These are phyloP conservation scores for Heliothis peltigera DNA, from an alignment of 2,888 invertebrate species.

Conservation along the genomic window DNA sequence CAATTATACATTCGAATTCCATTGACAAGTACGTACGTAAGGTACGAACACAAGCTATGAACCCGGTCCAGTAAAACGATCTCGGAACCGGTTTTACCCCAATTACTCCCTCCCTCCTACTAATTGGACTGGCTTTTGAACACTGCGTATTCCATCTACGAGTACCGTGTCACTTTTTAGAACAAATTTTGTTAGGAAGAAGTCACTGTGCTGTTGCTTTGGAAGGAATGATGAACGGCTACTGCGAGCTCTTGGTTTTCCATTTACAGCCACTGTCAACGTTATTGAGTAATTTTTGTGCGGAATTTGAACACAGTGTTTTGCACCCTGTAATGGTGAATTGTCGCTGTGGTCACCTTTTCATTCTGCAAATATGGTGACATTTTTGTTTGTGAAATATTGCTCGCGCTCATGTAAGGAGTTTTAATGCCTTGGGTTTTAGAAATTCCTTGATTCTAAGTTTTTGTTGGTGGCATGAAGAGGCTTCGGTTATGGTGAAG, in stretches of 20 bases:
- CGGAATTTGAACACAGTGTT: constrained; percentile 46
- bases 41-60: constrained; percentile 36
- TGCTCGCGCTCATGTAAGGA: constrained; percentile 31
- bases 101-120: constrained; percentile 75
- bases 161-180: constrained; percentile 36
- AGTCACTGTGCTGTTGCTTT: constrained; percentile 37
- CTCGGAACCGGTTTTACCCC: constrained; percentile 76
- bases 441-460: constrained; percentile 40
- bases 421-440: constrained; percentile 24
- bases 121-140: constrained; percentile 72
- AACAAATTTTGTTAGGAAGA: constrained; percentile 24
- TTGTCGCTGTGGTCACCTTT: constrained; percentile 26
- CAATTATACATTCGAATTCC: constrained; percentile 58
- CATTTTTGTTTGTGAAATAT: constrained; percentile 21
- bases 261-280: constrained; percentile 38
- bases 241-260: constrained; percentile 51
- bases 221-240: constrained; percentile 39
- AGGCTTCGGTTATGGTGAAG: too few species aligned
- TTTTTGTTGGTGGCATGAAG: not conserved
- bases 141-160: constrained; percentile 44
- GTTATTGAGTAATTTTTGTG: constrained; percentile 37
- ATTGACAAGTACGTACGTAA: constrained; percentile 49
- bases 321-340: constrained; percentile 8
- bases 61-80: constrained; percentile 50
- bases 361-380: constrained; percentile 31